Evolutionary conservation across 2,113 vertebrate species (phyloP).

Genomic region (Cinclus cinclus): DNA sequence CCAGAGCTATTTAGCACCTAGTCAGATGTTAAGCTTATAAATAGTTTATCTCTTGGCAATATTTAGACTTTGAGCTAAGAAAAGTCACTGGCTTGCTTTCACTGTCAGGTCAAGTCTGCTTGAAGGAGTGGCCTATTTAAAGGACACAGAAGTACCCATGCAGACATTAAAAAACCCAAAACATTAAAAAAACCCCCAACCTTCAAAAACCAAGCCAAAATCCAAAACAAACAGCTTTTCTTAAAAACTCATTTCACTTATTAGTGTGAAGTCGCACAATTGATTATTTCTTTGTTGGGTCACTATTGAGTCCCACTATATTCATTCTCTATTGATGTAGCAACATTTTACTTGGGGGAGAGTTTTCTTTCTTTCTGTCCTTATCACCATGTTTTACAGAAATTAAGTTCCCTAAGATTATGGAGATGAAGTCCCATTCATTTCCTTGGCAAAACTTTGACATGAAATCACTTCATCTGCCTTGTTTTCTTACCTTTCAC

Average conservation of each 20-base stretch:
- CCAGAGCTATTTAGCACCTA: slow-evolving; percentile 30
- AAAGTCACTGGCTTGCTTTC: slow-evolving; percentile 26
- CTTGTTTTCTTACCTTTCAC: background rate
- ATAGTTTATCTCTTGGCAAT: slow-evolving; percentile 43
- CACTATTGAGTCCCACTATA: background rate
- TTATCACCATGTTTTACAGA: background rate
- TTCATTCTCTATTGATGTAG: background rate
- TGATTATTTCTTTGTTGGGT: background rate
- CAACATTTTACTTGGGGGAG: background rate
- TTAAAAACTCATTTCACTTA: background rate
- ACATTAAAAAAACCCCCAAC: accelerated
- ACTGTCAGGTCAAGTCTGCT: background rate
- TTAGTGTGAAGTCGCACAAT: background rate
- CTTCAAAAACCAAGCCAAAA: background rate
- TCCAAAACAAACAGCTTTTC: background rate
- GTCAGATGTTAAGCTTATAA: slow-evolving; percentile 58
- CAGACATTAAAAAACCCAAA: background rate
- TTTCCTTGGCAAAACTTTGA: background rate
- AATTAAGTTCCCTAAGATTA: background rate
- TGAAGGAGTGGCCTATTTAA: background rate
- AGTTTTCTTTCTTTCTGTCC: background rate
- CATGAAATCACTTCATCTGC: background rate
- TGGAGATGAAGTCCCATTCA: background rate
- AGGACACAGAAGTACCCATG: background rate
- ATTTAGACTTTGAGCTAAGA: background rate